Conservation (phyloP, 2,113 vertebrate genomes). For the Oriolus oriolus region DNA sequence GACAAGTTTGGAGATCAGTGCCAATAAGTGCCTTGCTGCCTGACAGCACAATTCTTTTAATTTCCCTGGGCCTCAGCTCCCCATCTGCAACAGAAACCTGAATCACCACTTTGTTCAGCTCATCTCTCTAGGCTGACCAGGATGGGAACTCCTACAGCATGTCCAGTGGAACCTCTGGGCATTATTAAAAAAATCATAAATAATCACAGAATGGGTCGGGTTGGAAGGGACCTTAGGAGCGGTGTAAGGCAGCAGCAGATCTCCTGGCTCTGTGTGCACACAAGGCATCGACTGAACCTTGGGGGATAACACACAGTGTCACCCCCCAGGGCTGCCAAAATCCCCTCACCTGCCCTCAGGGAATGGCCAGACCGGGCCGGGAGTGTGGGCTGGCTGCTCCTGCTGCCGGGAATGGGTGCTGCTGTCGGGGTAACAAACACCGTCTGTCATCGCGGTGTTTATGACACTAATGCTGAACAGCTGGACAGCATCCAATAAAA, state of each 20-base stretch:
- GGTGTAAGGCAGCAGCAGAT: neutral
- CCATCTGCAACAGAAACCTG: neutral
- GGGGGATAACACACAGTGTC: neutral
- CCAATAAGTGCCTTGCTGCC: neutral
- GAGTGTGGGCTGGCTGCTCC: neutral
- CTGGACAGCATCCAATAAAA: conserved; percentile 6
- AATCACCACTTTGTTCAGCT: neutral
- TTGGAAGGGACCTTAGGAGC: neutral
- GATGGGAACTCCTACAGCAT: neutral
- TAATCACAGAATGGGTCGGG: neutral
- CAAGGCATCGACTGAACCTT: neutral
- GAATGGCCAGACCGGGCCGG: neutral
- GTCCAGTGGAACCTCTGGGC: neutral
- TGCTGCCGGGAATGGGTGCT: conserved; percentile 3
- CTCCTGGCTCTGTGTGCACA: neutral
- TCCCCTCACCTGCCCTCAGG: neutral
- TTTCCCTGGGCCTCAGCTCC: neutral
- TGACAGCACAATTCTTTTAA: neutral
- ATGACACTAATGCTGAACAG: neutral
- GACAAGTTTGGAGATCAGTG: neutral
- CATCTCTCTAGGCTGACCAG: neutral
- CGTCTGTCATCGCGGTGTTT: neutral
- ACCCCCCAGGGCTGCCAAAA: neutral
- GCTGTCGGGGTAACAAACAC: neutral
- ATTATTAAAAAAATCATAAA: neutral